Base-by-base conservation (phyloP, 2,888 invertebrate species). In the Eretmocerus hayati region DNA sequence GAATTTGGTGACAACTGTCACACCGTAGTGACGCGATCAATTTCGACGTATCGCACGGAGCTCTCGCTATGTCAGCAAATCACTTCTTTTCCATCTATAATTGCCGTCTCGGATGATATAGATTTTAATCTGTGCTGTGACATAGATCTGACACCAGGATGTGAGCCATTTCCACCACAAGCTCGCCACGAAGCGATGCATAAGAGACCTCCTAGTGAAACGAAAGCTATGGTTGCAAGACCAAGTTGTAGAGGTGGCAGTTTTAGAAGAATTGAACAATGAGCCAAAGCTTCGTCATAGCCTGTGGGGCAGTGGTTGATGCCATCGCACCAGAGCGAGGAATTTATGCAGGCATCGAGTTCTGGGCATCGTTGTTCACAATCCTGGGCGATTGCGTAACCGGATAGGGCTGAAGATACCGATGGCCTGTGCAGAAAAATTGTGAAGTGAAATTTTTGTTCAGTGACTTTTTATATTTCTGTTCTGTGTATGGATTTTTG, bases 21-120 rank as follows among this genome's bases (percentile, higher is more conserved):
- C 79, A 90, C 90, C 59, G 90, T 90, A 66, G 90, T 90, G 69
- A 90, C 90, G 56, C 90, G 81, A 72, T 90, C 90, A 62, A 90
- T 84, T 75, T 90, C 90, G 70, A 90, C 87, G 74, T 90, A 90
- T 71, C 89, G 87, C 77, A 89, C 90, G 84, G 90, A 89, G 86
- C 87, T 87, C 81, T 90, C 89, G 85, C 84, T 88, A 81, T 88
- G 90, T 90, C 90, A 90, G 90, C 90, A 89, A 81, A 90, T 88
- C 76, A 89, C 86, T 73, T 88, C 89, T 72, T 89, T 89, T 63
- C 87, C 87, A 62, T 87, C 88, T 63, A 88, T 81, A 55, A 87
- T 86, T 56, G 87, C 87, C 57, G 88, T 87, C 73, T 89, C 89
- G 22, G 85, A 84, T 50, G 86, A 87, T 43, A 88, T 76, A 58